Base-by-base conservation (phyloP, 2,888 invertebrate genomes). In the Drosophila kambysellisi region DNA sequence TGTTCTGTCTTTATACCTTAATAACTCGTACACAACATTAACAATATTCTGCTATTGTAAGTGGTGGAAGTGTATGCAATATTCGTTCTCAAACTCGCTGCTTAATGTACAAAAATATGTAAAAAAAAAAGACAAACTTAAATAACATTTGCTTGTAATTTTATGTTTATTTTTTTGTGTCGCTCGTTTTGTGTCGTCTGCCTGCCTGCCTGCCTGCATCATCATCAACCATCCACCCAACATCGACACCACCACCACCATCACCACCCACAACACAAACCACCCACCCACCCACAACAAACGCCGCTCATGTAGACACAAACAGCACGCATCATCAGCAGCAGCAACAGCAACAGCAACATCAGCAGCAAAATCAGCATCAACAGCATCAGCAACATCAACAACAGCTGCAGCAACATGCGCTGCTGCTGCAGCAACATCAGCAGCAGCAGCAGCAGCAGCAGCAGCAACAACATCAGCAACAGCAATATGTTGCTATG, bases 121-220 rank as follows among this genome's bases (percentile, higher is more conserved):
- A n/a, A 56, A 30, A 70, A 70, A 68, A 59, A 52, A 48, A 52
- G 51, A 54, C 29, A 52, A 78, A 70, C 56, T 75, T 62, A 69
- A 89, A 87, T 89, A 86, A 89, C 89, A 87, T 87, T 87, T 83
- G 90, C 91, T 81, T 90, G 89, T 86, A 69, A 80, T 75, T 80
- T 75, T 77, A 76, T 77, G 76, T 77, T 85, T 87, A 72, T 70
- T 75, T 70, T 71, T 74, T 66, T 73, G 72, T 84, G 78, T 79
- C 88, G 88, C 82, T 74, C 85, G 87, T 88, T 86, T 75, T 86
- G 89, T 85, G 88, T 86, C 89, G 85, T 86, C 87, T 46, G 70
- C 61, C 59, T 54, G 67, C 43, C 59, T 39, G 69, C 70, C 61
- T 68, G 70, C 62, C 70, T 43, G 62, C 72, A 75, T 70, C 66